phyloP scores from a whole-genome alignment of 2,797 vertebrate genomes.

The Danio aesculapii region DNA sequence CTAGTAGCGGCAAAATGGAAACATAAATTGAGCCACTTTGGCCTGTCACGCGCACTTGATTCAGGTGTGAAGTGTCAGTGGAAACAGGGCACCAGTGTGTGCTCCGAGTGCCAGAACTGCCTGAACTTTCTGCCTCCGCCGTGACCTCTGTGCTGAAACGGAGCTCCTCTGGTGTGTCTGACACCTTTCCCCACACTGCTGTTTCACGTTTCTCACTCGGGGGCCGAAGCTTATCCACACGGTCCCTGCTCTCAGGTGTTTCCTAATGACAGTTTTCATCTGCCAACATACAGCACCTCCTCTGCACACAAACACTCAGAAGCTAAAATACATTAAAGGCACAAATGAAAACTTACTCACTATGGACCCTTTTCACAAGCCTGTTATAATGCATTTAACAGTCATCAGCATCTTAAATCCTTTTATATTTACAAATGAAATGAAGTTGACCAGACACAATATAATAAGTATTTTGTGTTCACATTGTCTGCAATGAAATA shows the following conservation, averaged over 20 bases:
- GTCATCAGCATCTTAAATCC: no score
- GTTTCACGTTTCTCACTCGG: slow-evolving; percentile 52
- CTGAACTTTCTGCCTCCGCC: slow-evolving; percentile 11
- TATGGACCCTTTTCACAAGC: no score
- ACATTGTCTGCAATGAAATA: no score
- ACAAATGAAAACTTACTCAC: no score
- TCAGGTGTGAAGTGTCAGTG: slow-evolving; percentile 37
- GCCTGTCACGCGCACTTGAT: neutral
- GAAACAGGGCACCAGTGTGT: slow-evolving; percentile 29
- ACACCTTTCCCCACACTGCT: slow-evolving; percentile 48
- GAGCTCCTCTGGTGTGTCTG: slow-evolving; percentile 41
- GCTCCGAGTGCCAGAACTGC: slow-evolving; percentile 21
- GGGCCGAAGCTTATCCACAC: slow-evolving; percentile 1
- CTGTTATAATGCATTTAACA: no score
- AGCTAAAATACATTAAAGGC: neutral
- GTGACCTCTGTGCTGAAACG: slow-evolving; percentile 28
- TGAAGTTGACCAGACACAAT: no score
- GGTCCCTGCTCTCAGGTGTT: slow-evolving; percentile 43
- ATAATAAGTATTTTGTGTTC: no score
- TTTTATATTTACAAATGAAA: no score
- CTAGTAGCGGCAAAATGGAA: slow-evolving; percentile 14
- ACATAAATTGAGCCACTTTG: slow-evolving; percentile 31
- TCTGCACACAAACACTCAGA: neutral
- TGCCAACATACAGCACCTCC: neutral
- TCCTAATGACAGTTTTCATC: slow-evolving; percentile 36